phyloP scores from a whole-genome alignment of 2,888 invertebrate genomes.

The Temnothorax unifasciatus region DNA sequence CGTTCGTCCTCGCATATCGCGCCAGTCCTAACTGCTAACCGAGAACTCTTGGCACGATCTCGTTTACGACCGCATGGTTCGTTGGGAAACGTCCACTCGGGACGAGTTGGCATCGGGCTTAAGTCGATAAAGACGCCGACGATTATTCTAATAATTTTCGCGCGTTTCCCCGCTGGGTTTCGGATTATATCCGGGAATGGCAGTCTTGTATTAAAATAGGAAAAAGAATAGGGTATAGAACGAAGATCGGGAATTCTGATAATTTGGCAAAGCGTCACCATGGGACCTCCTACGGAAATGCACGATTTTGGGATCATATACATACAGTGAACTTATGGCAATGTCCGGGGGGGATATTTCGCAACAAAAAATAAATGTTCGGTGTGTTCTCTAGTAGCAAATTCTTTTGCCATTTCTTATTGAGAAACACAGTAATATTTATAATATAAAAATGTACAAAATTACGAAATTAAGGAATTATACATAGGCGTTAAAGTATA shows the following conservation, averaged over 20 bases:
- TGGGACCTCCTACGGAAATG: neutral
- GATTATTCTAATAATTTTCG: conserved; percentile 74
- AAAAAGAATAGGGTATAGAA: conserved; percentile 14
- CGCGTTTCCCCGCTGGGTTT: conserved; percentile 11
- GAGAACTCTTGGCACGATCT: conserved; percentile 71
- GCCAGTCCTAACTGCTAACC: conserved; percentile 56
- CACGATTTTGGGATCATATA: conserved; percentile 3
- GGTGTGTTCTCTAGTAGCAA: neutral
- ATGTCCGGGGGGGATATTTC: neutral
- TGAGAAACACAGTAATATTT: conserved; percentile 9
- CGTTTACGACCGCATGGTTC: conserved; percentile 58
- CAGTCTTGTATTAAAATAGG: conserved; percentile 46
- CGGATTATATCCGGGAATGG: conserved; percentile 36
- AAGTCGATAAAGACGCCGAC: conserved; percentile 70
- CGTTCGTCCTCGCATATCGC: conserved; percentile 45
- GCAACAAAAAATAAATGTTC: neutral
- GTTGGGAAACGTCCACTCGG: conserved; percentile 63
- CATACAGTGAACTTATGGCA: neutral
- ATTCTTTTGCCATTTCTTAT: conserved; percentile 5
- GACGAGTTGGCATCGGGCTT: conserved; percentile 69
- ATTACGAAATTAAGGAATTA: neutral
- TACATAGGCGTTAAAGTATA: neutral
- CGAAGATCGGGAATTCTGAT: conserved; percentile 40
- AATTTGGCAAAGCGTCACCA: conserved; percentile 44
- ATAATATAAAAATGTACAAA: neutral